Evolutionary conservation across 2,113 vertebrate species (phyloP).

Genomic region (Plecturocebus donacophilus): DNA sequence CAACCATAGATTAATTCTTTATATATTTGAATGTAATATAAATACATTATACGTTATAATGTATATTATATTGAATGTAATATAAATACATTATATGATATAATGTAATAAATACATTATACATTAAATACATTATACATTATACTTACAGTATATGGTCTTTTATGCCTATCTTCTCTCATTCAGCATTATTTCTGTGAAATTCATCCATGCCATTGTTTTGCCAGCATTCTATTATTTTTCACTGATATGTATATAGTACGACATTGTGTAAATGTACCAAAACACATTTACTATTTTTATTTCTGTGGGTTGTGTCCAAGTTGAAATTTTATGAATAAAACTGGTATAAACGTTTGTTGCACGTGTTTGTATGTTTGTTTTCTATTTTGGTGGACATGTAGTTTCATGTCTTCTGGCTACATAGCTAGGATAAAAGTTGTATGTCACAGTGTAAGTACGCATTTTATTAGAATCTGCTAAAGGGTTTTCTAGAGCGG

Average conservation of each 20-base stretch:
- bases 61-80: too few relatives aligned
- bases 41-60: too few relatives aligned
- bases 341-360: background rate
- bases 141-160: background rate
- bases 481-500: background rate
- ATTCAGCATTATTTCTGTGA: background rate
- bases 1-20: background rate
- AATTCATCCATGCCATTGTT: background rate
- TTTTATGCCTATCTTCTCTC: background rate
- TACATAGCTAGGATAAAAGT: background rate
- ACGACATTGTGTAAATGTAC: background rate
- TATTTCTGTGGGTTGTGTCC: background rate
- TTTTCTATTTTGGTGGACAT: background rate
- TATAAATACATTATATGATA: too few relatives aligned
- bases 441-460: background rate
- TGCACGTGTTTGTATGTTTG: background rate
- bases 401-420: background rate
- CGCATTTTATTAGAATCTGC: background rate
- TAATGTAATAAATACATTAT: too few relatives aligned
- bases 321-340: background rate
- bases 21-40: background rate
- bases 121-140: too few relatives aligned
- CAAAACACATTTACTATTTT: background rate
- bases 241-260: background rate
- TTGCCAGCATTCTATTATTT: background rate